phyloP scores from a whole-genome alignment of 2,888 invertebrate species.

The Tricholauxania praeusta region DNA sequence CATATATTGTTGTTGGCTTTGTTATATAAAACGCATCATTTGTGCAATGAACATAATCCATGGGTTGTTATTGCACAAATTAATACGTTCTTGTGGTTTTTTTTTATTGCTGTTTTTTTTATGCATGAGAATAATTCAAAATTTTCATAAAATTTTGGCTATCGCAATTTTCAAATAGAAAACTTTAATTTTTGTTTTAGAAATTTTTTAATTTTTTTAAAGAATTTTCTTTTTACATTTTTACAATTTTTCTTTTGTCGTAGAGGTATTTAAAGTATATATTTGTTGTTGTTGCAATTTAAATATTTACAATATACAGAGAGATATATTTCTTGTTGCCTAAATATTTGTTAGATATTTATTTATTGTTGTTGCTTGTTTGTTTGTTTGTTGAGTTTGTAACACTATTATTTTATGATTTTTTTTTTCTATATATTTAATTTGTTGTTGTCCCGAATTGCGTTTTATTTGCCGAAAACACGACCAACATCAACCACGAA shows the following conservation, averaged over 20 bases:
- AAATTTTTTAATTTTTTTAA: conserved; percentile 16
- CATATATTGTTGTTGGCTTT: not conserved
- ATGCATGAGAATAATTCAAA: conserved; percentile 20
- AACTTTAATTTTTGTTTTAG: conserved; percentile 34
- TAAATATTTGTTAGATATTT: conserved; percentile 13
- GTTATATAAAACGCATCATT: conserved; percentile 37
- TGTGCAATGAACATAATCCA: conserved; percentile 67
- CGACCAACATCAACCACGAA: conserved; percentile 68
- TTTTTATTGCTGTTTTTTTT: conserved; percentile 30
- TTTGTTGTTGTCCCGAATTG: conserved; percentile 32
- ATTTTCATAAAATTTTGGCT: no score
- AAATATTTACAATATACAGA: conserved; percentile 13
- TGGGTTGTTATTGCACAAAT: conserved; percentile 63
- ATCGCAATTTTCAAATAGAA: not conserved
- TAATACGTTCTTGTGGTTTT: conserved; percentile 43
- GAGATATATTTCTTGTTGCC: conserved; percentile 37
- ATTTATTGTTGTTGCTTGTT: conserved; percentile 3
- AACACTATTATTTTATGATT: conserved; percentile 22
- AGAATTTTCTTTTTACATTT: conserved; percentile 28
- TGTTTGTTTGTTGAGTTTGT: not conserved
- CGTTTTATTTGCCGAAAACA: conserved; percentile 58
- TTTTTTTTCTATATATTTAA: conserved; percentile 38
- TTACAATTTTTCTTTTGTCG: conserved; percentile 18
- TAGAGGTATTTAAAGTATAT: conserved; percentile 7
- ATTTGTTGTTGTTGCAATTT: conserved; percentile 4